A percentile compares a stretch with the other conserved stretches of the same genome.
phyloP scores from a whole-genome alignment of 1,140 invertebrate genomes.

The Bilobella aurantiaca region DNA sequence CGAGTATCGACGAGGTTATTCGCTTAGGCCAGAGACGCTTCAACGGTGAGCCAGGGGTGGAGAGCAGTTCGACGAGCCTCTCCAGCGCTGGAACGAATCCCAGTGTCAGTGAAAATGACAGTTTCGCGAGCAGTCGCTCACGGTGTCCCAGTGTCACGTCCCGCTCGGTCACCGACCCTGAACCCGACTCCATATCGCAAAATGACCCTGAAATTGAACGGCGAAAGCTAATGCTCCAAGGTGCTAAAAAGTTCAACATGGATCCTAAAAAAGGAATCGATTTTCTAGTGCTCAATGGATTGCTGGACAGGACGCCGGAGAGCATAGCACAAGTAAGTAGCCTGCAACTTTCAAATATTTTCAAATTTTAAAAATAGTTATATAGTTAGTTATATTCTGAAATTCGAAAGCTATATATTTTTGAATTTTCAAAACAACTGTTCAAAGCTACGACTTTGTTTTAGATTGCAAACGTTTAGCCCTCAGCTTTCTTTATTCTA shows the following conservation, averaged over 20 bases:
- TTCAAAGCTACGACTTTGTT: no score
- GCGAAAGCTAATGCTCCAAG: conserved; percentile 19
- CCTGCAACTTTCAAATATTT: no score
- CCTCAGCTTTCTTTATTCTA: no score
- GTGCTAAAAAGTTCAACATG: conserved; percentile 93
- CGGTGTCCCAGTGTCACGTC: neutral
- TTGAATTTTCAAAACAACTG: no score
- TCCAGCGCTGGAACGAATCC: neutral
- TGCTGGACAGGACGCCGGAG: conserved; percentile 79
- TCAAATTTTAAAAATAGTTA: no score
- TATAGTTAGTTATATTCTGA: no score
- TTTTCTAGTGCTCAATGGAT: conserved; percentile 86
- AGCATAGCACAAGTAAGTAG: conserved; percentile 64
- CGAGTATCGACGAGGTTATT: neutral
- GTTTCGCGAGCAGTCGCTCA: neutral
- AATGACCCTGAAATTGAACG: conserved; percentile 1
- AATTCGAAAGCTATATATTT: no score
- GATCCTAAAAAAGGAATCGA: conserved; percentile 98
- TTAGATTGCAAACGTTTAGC: no score
- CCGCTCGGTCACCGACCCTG: conserved; percentile 1
- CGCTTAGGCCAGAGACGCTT: neutral
- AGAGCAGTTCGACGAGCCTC: conserved; percentile 7
- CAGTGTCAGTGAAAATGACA: neutral
- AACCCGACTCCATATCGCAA: conserved; percentile 1
- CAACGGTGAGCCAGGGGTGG: conserved; percentile 8